These are phyloP conservation scores for Allygus modestus DNA, from an alignment of 2,888 invertebrate genomes.

Conservation along the genomic window DNA sequence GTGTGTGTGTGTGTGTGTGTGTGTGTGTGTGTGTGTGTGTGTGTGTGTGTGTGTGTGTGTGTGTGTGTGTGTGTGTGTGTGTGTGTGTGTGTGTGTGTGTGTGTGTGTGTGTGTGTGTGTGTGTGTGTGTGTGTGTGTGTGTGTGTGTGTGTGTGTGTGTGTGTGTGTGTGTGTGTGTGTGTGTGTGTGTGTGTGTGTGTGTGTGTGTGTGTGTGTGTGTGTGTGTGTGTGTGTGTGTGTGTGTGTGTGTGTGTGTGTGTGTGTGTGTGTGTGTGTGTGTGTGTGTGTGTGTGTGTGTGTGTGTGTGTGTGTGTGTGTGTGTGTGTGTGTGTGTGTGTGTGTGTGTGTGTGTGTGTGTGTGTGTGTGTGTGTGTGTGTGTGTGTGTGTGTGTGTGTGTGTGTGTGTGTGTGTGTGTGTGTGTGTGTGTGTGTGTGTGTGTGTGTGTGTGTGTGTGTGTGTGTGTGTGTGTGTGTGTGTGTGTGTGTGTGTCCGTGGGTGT, in stretches of 20 bases:
- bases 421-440: constrained; percentile 57
- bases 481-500: constrained; percentile 54
- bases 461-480: constrained; percentile 57
- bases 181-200: constrained; percentile 52
- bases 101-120: constrained; percentile 57
- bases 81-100: constrained; percentile 56
- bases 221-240: constrained; percentile 58
- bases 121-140: constrained; percentile 57
- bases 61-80: constrained; percentile 57
- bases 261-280: constrained; percentile 42
- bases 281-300: constrained; percentile 55
- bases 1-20: constrained; percentile 54
- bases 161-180: constrained; percentile 56
- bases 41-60: constrained; percentile 56
- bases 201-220: constrained; percentile 56
- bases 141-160: constrained; percentile 57
- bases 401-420: constrained; percentile 57
- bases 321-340: constrained; percentile 57
- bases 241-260: constrained; percentile 52
- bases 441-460: constrained; percentile 57
- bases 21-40: constrained; percentile 53
- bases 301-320: constrained; percentile 57
- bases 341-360: constrained; percentile 57
- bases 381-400: constrained; percentile 57
- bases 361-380: constrained; percentile 57